Evolutionary conservation across 1,140 invertebrate genomes (phyloP), one percentile per base, ranked within the genome.

Genomic region (Lepidotrigona ventralis): DNA sequence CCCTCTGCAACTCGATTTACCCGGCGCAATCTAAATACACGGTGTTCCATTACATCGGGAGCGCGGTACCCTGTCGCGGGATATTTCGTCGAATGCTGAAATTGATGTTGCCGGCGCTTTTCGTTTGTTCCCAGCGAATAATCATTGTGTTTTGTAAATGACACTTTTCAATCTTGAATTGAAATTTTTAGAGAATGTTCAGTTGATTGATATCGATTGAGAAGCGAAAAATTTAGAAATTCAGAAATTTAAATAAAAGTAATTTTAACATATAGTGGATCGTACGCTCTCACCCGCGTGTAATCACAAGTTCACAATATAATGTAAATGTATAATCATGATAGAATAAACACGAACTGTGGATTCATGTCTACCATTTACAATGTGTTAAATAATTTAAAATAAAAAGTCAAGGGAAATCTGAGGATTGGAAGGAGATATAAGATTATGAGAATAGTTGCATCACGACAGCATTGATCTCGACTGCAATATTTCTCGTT

Each of bases 11-110:
- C 88, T 89, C 87, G 87, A 89, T 89, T 89, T 89, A 89, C 87
- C 82, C 69, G 60, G 68, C 23, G 88, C 87, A 89, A 89, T 89
- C 85, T 89, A 89, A 89, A 89, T 89, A 88, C 82, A 89, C 85
- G 54, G 85, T 74, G 76, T 79, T 89, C 82, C 85, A 88, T 89
- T 81, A 82, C 84, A 23, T 46, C 26, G 54, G 39, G 21, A 79
- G 68, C 14, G 56, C 75, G 56, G 46, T 76, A 60, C 56, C 83
- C 77, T 76, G 87, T 84, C 81, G 68, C 70, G 68, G 83, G 73
- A 83, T 83, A 87, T 84, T 87, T 83, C 79, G 79, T 70, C 82
- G 72, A 75, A 82, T 73, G 86, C 76, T 78, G 83, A 85, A 82
- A 88, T 79, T 78, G 72, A 83, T 60, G 81, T 77, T 14, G 72